Evolutionary conservation across 2,113 vertebrate species (phyloP), one percentile per base, ranked within the genome.

Genomic region (Gambusia holbrooki): DNA sequence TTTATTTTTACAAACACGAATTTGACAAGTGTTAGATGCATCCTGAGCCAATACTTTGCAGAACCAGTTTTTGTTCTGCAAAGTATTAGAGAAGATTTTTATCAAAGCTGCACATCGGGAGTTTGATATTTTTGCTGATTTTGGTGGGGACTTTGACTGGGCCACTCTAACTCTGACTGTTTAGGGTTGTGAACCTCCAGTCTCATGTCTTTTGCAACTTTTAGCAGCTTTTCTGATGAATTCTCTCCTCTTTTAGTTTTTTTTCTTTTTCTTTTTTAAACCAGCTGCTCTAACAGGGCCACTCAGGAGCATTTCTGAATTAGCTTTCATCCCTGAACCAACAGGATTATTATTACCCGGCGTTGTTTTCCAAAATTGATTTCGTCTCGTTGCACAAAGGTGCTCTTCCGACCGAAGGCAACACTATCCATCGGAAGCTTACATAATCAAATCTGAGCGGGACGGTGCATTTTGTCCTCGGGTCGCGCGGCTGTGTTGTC

Each of bases 351-450:
- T 54, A 10, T 7, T 63, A 60, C 62, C 37, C 58, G 70, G 74
- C 68, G 54, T 66, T 67, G n/a, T 80, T 74, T 27, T 48, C 40
- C 62, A 29, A 72, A 37, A 77, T 83, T 72, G 83, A 79, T 54
- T 84, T 81, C 14, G 61, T 79, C 65, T 77, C 78, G 22, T 25
- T 37, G 40, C 73, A 61, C 66, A 37, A 65, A 83, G 69, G 81
- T 69, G 71, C 69, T 78, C 27, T 62, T 68, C 22, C 70, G 15
- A 64, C 82, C 69, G 27, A 37, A 79, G 80, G 71, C 76, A n/a
- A 13, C 60, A 17, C 40, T 3, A 4, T 80, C 85, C 82, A 76
- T 89, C 82, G 78, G 28, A 70, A 1, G 0, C 42, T 88, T 89
- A 19, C 70, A 32, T 83, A 83, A 89, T 48, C 35, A 33, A 17